phyloP scores from a whole-genome alignment of 1,140 invertebrate species.

The Orussus abietinus region DNA sequence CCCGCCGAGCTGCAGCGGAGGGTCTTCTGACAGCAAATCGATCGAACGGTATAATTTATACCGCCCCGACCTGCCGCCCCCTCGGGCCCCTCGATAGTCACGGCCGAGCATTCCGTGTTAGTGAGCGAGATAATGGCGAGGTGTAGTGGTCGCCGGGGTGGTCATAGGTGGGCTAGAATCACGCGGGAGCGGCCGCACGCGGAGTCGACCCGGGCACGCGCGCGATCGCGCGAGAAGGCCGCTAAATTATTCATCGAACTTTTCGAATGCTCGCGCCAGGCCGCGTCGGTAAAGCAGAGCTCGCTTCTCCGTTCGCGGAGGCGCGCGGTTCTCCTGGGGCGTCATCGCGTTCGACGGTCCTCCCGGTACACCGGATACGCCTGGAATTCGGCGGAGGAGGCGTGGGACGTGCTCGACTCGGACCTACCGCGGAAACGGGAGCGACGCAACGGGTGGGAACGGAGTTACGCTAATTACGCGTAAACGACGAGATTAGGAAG shows the following conservation, averaged over 20 bases:
- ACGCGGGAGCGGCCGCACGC: too few species aligned
- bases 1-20: conserved; percentile 40
- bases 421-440: too few species aligned
- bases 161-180: conserved; percentile 17
- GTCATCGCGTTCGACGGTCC: too few species aligned
- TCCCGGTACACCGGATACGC: too few species aligned
- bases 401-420: too few species aligned
- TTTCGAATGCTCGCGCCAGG: conserved; percentile 13
- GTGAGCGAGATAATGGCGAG: conserved; percentile 18
- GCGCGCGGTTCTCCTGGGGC: too few species aligned
- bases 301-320: conserved; percentile 18
- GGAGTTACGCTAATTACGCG: too few species aligned
- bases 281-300: conserved; percentile 11
- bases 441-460: too few species aligned
- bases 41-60: conserved; percentile 56
- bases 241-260: conserved; percentile 15
- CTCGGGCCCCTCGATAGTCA: conserved; percentile 34
- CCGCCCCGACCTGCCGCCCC: conserved; percentile 35
- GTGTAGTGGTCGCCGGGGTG: conserved; percentile 26
- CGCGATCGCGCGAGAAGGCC: too few species aligned
- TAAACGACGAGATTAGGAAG: too few species aligned
- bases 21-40: conserved; percentile 54
- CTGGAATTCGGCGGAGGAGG: too few species aligned
- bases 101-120: conserved; percentile 29
- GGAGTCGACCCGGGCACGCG: too few species aligned